Evolutionary conservation across 2,888 invertebrate species (phyloP).

Genomic region (Apamea anceps): DNA sequence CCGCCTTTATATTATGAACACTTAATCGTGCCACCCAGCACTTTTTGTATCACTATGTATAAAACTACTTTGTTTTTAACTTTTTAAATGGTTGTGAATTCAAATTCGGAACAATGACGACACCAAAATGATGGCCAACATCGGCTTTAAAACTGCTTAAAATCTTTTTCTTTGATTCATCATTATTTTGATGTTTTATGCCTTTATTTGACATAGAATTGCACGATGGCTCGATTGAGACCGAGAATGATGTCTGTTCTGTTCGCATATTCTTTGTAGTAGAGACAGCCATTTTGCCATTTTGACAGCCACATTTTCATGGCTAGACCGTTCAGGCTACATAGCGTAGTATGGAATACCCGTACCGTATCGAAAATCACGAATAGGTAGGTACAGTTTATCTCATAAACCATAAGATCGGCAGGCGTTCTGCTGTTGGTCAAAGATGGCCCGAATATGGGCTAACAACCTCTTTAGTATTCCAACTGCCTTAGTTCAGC

Average conservation of each 20-base stretch:
- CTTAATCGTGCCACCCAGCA: background rate
- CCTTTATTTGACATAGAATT: background rate
- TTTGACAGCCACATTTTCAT: background rate
- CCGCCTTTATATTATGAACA: background rate
- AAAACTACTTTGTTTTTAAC: background rate
- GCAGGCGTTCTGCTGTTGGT: background rate
- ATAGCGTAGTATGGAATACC: background rate
- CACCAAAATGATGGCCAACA: background rate
- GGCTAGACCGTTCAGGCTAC: no score
- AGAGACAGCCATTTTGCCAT: background rate
- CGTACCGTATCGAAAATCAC: background rate
- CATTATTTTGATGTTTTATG: background rate
- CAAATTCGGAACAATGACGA: background rate
- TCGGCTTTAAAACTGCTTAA: background rate
- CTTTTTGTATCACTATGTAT: background rate
- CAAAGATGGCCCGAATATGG: constrained; percentile 20
- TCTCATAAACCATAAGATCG: background rate
- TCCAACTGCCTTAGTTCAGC: constrained; percentile 15
- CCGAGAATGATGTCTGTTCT: background rate
- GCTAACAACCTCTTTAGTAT: constrained; percentile 26
- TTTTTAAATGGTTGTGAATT: background rate
- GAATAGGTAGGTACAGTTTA: background rate
- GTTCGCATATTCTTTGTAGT: background rate
- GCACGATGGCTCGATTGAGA: background rate
- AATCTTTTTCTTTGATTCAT: background rate